Percentiles rank a stretch among this genome's conserved stretches.
Evolutionary conservation across 2,113 vertebrate species (phyloP).

Genomic region (Prochilodus magdalenae): DNA sequence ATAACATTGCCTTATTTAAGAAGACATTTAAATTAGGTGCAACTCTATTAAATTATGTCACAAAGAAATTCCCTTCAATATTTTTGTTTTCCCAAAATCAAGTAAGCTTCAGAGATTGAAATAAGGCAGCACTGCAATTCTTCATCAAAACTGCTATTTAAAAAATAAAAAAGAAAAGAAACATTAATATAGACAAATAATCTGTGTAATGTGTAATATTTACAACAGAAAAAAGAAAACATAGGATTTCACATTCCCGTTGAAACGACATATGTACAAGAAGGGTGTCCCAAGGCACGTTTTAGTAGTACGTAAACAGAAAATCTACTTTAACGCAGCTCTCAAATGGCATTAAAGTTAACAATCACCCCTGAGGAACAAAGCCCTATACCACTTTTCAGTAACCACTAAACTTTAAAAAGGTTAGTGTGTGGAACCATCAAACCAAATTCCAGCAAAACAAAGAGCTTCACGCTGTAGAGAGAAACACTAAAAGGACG

Average conservation of each 20-base stretch:
- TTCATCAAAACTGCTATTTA: constrained; percentile 49
- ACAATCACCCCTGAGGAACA: neutral
- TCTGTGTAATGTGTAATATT: constrained; percentile 28
- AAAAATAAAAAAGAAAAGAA: constrained; percentile 62
- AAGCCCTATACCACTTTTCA: constrained; percentile 14
- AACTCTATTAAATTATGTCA: constrained; percentile 56
- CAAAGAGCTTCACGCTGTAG: neutral
- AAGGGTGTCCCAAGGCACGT: constrained; percentile 17
- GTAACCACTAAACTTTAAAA: constrained; percentile 10
- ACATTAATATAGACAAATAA: constrained; percentile 1
- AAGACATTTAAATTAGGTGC: constrained; percentile 60
- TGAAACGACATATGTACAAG: constrained; percentile 16
- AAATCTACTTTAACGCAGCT: neutral
- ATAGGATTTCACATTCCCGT: neutral
- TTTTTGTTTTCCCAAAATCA: constrained; percentile 27
- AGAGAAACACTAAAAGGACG: constrained; percentile 6
- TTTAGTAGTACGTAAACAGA: constrained; percentile 16
- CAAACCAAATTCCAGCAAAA: constrained; percentile 14
- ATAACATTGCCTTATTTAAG: constrained; percentile 48
- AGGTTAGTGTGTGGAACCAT: neutral
- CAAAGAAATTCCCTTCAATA: constrained; percentile 50
- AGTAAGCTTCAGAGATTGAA: constrained; percentile 53
- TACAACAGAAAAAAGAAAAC: neutral
- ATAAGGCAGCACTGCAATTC: constrained; percentile 65
- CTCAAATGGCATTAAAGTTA: neutral